Evolutionary conservation across 2,888 invertebrate species (phyloP).

Genomic region (Phaonia tiefii): DNA sequence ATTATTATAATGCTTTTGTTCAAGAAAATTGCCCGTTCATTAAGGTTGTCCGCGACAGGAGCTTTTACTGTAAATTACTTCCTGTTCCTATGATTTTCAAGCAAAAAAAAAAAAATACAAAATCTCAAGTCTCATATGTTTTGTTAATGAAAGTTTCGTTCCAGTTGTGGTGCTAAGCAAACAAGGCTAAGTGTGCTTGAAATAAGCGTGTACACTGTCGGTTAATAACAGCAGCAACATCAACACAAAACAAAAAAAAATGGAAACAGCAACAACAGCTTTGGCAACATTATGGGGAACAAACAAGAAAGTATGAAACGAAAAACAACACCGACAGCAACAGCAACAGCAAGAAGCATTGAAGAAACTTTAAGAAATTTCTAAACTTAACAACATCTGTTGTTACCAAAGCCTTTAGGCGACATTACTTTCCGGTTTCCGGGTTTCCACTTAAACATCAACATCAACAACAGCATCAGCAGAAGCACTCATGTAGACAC

Average conservation of each 20-base stretch:
- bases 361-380: constrained; percentile 62
- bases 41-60: too few species aligned
- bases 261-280: constrained; percentile 4
- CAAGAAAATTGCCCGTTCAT: too few species aligned
- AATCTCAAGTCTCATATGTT: constrained; percentile 61
- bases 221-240: constrained; percentile 33
- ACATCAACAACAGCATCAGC: constrained; percentile 12
- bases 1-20: too few species aligned
- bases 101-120: too few species aligned
- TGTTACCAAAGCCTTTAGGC: constrained; percentile 67
- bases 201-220: background rate
- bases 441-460: constrained; percentile 36
- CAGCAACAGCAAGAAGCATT: constrained; percentile 22
- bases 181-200: constrained; percentile 21
- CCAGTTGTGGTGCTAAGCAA: background rate
- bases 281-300: constrained; percentile 22
- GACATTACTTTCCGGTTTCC: constrained; percentile 65
- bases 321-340: constrained; percentile 44
- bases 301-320: constrained; percentile 32
- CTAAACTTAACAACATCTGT: constrained; percentile 68
- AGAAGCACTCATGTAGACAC: background rate
- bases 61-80: too few species aligned
- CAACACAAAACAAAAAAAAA: constrained; percentile 17
- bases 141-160: constrained; percentile 52
- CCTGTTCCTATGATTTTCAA: too few species aligned